Conservation (phyloP, 2,113 vertebrate species). For the Dromiciops gliroides region DNA sequence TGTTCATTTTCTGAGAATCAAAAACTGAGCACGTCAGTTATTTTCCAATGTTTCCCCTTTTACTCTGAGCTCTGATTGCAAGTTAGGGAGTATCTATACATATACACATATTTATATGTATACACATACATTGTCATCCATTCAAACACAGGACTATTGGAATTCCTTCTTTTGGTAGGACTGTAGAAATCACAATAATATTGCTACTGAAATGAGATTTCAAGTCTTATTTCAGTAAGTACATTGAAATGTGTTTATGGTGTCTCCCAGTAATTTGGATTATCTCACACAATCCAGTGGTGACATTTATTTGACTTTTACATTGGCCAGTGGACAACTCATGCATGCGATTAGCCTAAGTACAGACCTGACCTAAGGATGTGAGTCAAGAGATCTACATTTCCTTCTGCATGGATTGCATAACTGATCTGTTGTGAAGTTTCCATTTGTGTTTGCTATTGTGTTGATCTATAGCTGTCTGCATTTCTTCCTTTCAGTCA, state of each 20-base stretch:
- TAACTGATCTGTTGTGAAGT: conserved; percentile 32
- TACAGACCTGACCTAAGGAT: background rate
- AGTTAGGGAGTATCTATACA: background rate
- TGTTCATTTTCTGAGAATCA: conserved; percentile 3
- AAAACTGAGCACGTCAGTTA: background rate
- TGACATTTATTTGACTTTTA: background rate
- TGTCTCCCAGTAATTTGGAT: background rate
- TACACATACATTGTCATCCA: background rate
- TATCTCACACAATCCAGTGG: background rate
- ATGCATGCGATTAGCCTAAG: background rate
- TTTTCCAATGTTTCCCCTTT: background rate
- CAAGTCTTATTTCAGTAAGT: background rate
- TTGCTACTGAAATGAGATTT: background rate
- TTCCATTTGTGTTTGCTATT: conserved; percentile 55
- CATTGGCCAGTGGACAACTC: background rate
- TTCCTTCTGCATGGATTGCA: conserved; percentile 61
- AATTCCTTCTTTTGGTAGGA: background rate
- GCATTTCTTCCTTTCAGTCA: conserved; percentile 34
- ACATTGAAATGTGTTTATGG: background rate
- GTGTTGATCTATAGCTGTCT: conserved; percentile 49
- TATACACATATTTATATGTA: background rate
- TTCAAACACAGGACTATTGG: background rate
- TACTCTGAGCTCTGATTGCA: background rate
- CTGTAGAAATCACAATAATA: background rate
- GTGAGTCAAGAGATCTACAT: background rate